Conservation (phyloP, 2,113 vertebrate species). For the Delphinapterus leucas region DNA sequence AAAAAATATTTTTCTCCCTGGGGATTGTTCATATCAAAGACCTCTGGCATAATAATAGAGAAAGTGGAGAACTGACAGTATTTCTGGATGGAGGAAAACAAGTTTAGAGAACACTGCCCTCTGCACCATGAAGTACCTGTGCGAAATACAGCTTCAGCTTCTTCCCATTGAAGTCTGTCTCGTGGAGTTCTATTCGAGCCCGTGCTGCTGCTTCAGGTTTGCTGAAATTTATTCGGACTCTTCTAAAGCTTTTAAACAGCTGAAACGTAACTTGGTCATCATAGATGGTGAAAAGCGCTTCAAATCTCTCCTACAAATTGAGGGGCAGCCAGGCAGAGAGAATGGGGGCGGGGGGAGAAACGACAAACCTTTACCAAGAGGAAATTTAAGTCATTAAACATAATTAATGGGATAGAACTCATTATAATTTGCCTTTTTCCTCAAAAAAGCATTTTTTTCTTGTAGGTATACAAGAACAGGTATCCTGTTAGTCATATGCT, state of each 20-base stretch:
- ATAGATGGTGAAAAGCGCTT: conserved; percentile 93
- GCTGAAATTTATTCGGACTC: conserved; percentile 97
- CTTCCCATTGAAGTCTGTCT: conserved; percentile 91
- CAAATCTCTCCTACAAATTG: conserved; percentile 90
- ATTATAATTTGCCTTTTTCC: too few species aligned
- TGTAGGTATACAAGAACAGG: neutral
- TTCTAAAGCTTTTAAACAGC: conserved; percentile 96
- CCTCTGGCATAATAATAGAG: neutral
- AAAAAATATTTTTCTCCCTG: neutral
- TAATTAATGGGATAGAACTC: neutral
- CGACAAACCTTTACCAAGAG: neutral
- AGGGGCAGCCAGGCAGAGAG: conserved; percentile 8
- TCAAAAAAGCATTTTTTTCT: neutral
- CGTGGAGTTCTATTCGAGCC: conserved; percentile 95
- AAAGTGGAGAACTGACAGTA: fast-evolving
- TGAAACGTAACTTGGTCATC: conserved; percentile 94
- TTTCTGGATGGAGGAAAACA: neutral
- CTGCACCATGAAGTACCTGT: conserved; percentile 83
- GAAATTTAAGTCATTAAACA: neutral
- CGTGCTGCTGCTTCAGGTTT: conserved; percentile 94
- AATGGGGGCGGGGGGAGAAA: fast-evolving
- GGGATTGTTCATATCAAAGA: neutral
- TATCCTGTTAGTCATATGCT: neutral
- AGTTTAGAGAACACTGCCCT: neutral
- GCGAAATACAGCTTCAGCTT: conserved; percentile 97